Conservation (phyloP, 2,888 invertebrate species). For the Eulithis testata region DNA sequence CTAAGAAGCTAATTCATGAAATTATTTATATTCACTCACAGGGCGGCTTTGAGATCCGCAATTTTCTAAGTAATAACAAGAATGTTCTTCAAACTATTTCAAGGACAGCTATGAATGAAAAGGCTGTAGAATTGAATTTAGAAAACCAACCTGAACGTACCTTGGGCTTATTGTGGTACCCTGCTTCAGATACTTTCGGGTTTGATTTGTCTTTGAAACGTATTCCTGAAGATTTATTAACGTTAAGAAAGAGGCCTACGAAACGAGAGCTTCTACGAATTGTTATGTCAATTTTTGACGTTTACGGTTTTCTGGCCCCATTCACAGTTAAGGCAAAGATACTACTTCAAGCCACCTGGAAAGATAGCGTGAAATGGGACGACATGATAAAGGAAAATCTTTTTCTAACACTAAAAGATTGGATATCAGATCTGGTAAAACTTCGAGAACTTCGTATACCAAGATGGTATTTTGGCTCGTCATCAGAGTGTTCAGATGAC, state of each 20-base stretch:
- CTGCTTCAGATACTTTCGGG: neutral
- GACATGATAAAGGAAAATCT: neutral
- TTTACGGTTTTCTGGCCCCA: neutral
- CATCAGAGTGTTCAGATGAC: too few species aligned
- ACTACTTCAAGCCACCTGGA: conserved; percentile 1
- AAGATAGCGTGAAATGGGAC: neutral
- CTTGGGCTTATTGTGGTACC: neutral
- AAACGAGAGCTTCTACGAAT: neutral
- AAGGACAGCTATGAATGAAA: neutral
- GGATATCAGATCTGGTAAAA: neutral
- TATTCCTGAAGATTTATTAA: neutral
- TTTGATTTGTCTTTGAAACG: neutral
- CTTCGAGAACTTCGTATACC: neutral
- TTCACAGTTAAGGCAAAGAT: neutral
- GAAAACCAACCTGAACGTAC: neutral
- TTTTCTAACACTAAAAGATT: neutral
- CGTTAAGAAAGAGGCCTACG: neutral
- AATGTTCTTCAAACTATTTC: neutral
- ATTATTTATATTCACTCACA: neutral
- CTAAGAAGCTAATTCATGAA: neutral
- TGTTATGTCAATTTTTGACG: neutral
- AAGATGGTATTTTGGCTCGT: neutral
- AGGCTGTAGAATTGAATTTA: neutral
- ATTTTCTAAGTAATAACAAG: neutral
- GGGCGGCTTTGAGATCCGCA: neutral